A percentile compares a stretch with the other conserved stretches of the same genome.
Conservation (phyloP, 2,888 invertebrate genomes). For the Entomobrya multifasciata region DNA sequence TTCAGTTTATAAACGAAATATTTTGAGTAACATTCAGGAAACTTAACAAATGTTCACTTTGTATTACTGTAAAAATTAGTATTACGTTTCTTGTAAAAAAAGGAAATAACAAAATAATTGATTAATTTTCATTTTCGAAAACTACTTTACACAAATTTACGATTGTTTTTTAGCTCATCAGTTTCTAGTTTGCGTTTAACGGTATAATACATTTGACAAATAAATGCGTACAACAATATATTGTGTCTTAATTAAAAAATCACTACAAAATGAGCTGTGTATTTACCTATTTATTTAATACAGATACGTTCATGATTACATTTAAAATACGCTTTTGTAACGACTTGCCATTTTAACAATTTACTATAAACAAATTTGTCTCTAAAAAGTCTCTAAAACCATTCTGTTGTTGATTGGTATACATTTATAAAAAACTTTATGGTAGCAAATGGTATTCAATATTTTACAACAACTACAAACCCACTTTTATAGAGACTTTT, state of each 20-base stretch:
- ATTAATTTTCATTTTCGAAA: slow-evolving; percentile 52
- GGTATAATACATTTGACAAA: slow-evolving; percentile 12
- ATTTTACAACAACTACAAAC: slow-evolving; percentile 27
- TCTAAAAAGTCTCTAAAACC: slow-evolving; percentile 32
- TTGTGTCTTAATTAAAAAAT: slow-evolving; percentile 57
- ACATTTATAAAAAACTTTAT: slow-evolving; percentile 4
- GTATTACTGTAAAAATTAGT: slow-evolving; percentile 56
- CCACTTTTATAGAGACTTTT: slow-evolving; percentile 51
- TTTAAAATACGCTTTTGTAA: slow-evolving; percentile 34
- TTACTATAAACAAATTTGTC: slow-evolving; percentile 17
- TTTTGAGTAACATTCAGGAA: slow-evolving; percentile 2
- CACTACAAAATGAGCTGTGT: slow-evolving; percentile 59
- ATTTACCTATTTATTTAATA: neutral
- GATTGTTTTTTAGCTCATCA: slow-evolving; percentile 13
- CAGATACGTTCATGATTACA: neutral
- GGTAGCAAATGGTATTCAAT: neutral
- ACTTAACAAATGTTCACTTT: neutral
- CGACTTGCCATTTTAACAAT: neutral
- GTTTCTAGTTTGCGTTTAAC: slow-evolving; percentile 28
- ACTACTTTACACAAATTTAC: slow-evolving; percentile 9
- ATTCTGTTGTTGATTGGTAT: neutral
- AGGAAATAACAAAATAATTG: slow-evolving; percentile 67
- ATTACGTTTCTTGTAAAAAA: slow-evolving; percentile 36
- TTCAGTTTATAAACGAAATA: neutral
- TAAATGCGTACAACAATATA: slow-evolving; percentile 42